Percentiles rank a stretch among this genome's conserved stretches.
phyloP scores from a whole-genome alignment of 2,797 vertebrate genomes.

The Sebastes jordani region DNA sequence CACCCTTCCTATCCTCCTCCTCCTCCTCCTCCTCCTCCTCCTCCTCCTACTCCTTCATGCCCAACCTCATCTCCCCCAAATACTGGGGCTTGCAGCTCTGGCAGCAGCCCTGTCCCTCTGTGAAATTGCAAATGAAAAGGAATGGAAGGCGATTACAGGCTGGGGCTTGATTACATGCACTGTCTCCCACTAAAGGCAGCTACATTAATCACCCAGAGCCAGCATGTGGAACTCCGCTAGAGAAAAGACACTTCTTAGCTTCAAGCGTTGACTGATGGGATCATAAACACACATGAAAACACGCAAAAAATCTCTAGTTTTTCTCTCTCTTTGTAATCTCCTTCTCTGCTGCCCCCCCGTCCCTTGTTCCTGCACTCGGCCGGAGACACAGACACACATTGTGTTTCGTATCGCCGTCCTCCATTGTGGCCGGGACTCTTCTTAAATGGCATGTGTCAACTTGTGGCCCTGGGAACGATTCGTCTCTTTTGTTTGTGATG shows the following conservation, averaged over 20 bases:
- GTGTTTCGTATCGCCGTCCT: slow-evolving; percentile 61
- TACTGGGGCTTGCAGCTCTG: slow-evolving; percentile 35
- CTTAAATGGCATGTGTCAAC: slow-evolving; percentile 77
- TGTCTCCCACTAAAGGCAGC: slow-evolving; percentile 72
- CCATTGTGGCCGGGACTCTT: slow-evolving; percentile 57
- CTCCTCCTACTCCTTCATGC: background rate
- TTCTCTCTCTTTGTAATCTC: slow-evolving; percentile 5
- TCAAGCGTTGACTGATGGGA: slow-evolving; percentile 41
- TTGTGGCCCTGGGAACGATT: slow-evolving; percentile 76
- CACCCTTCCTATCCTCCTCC: background rate
- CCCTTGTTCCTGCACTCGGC: slow-evolving; percentile 17
- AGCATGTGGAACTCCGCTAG: slow-evolving; percentile 42
- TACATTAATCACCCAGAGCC: slow-evolving; percentile 74
- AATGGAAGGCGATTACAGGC: slow-evolving; percentile 77
- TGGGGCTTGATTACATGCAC: slow-evolving; percentile 79
- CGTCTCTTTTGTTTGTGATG: slow-evolving; percentile 69
- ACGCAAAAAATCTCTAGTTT: slow-evolving; percentile 20
- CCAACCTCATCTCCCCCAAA: background rate
- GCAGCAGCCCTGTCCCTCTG: slow-evolving; percentile 53
- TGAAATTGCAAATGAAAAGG: slow-evolving; percentile 75
- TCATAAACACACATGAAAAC: slow-evolving; percentile 45
- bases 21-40: background rate
- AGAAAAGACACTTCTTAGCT: slow-evolving; percentile 38
- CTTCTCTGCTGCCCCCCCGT: background rate
- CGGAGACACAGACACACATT: slow-evolving; percentile 67